Percentiles rank a stretch among this genome's conserved stretches.
Evolutionary conservation across 2,888 invertebrate genomes (phyloP).

Genomic region (Embidobia sp.): DNA sequence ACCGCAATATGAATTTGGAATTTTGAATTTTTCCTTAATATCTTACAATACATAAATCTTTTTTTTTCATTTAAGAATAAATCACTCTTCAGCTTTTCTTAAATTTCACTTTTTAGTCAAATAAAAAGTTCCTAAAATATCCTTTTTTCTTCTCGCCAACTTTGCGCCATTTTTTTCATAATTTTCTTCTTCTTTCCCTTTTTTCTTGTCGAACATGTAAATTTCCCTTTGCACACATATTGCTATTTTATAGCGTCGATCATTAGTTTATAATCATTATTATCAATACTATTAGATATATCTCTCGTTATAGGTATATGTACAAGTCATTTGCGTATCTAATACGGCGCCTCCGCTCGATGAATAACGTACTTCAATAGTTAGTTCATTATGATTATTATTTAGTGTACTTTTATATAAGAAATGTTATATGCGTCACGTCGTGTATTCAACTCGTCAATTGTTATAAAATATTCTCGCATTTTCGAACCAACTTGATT

Average conservation of each 20-base stretch:
- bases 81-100: slow-evolving; percentile 72
- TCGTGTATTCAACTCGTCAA: slow-evolving; percentile 43
- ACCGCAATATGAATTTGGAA: slow-evolving; percentile 80
- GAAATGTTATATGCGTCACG: slow-evolving; percentile 56
- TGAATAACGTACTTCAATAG: slow-evolving; percentile 52
- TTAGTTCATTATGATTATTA: slow-evolving; percentile 44
- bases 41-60: slow-evolving; percentile 70
- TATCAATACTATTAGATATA: slow-evolving; percentile 60
- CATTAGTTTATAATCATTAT: slow-evolving; percentile 62
- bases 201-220: slow-evolving; percentile 76
- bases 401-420: slow-evolving; percentile 55
- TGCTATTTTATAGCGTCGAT: slow-evolving; percentile 79
- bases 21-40: slow-evolving; percentile 76
- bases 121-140: slow-evolving; percentile 76
- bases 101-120: slow-evolving; percentile 67
- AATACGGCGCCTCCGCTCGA: slow-evolving; percentile 37
- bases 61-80: slow-evolving; percentile 74
- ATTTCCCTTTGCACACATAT: slow-evolving; percentile 76
- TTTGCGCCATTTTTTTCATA: slow-evolving; percentile 58
- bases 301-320: slow-evolving; percentile 60
- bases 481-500: slow-evolving; percentile 18
- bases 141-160: slow-evolving; percentile 61
- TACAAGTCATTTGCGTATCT: slow-evolving; percentile 61
- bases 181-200: slow-evolving; percentile 70
- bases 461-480: slow-evolving; percentile 51